These are phyloP conservation scores for Ataeniobius toweri DNA, from an alignment of 2,797 vertebrate species.

Conservation along the genomic window DNA sequence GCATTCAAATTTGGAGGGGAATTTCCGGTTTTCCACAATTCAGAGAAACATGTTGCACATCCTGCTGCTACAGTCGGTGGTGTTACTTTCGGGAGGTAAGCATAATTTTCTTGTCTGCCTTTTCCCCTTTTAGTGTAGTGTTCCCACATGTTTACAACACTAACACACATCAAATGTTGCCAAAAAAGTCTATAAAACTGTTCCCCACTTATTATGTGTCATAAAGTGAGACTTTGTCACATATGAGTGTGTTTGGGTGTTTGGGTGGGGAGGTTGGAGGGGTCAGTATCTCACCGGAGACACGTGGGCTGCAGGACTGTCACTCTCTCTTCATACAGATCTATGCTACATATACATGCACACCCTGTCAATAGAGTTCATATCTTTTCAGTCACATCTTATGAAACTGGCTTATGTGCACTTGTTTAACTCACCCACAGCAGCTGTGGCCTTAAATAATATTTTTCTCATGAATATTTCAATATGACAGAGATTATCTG, in stretches of 20 bases:
- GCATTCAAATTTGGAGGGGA: slow-evolving; percentile 31
- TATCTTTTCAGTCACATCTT: slow-evolving; percentile 15
- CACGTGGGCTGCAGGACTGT: slow-evolving; percentile 4
- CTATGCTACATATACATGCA: neutral
- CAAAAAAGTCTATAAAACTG: neutral
- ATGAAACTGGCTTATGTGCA: slow-evolving; percentile 25
- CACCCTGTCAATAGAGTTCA: neutral
- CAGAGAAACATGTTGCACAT: slow-evolving; percentile 82
- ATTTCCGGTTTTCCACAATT: slow-evolving; percentile 40
- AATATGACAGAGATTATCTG: slow-evolving; percentile 36
- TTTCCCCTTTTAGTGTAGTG: neutral
- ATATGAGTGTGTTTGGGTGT: neutral
- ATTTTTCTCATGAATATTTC: slow-evolving; percentile 62
- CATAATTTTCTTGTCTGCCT: slow-evolving; percentile 10
- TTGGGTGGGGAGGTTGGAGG: neutral
- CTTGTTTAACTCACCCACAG: slow-evolving; percentile 40
- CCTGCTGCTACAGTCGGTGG: slow-evolving; percentile 62
- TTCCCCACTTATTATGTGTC: no score
- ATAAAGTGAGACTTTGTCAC: neutral
- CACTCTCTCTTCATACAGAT: neutral
- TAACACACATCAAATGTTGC: neutral
- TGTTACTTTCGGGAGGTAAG: slow-evolving; percentile 81
- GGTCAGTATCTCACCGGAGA: slow-evolving; percentile 5
- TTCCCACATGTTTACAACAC: neutral
- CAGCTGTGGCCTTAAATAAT: slow-evolving; percentile 48